Evolutionary conservation across 2,888 invertebrate species (phyloP).

Genomic region (Entomobrya multifasciata): DNA sequence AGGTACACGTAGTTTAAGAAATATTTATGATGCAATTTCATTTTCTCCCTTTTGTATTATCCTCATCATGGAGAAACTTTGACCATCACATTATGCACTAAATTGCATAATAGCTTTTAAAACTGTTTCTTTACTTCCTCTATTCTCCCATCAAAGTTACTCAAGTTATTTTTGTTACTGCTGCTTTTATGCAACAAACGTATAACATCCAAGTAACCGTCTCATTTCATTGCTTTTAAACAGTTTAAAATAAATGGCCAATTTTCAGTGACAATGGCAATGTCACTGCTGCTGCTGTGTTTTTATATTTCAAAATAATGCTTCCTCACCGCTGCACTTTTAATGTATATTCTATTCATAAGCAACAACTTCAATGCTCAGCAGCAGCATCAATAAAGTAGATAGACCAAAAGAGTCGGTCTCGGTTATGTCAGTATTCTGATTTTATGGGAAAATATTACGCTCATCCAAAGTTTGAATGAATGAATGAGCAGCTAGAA

Average conservation of each 20-base stretch:
- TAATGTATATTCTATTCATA: slow-evolving; percentile 43
- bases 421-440: no score
- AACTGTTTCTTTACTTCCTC: no score
- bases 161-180: slow-evolving; percentile 38
- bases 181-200: background rate
- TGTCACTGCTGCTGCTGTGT: background rate
- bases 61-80: slow-evolving; percentile 54
- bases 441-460: no score
- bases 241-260: slow-evolving; percentile 1
- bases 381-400: background rate
- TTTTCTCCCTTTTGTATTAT: background rate
- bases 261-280: slow-evolving; percentile 1
- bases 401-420: background rate
- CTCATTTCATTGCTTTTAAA: slow-evolving; percentile 1
- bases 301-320: slow-evolving; percentile 41
- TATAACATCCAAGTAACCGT: slow-evolving; percentile 16
- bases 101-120: slow-evolving; percentile 41
- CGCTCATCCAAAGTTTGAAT: no score
- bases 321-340: slow-evolving; percentile 38
- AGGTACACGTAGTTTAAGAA: slow-evolving; percentile 7
- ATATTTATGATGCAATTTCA: slow-evolving; percentile 33
- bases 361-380: background rate
- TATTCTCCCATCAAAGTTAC: no score
- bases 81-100: slow-evolving; percentile 67
- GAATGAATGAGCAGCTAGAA: no score